These are phyloP conservation scores for Colostygia pectinataria DNA, from an alignment of 2,888 invertebrate species.

Conservation along the genomic window DNA sequence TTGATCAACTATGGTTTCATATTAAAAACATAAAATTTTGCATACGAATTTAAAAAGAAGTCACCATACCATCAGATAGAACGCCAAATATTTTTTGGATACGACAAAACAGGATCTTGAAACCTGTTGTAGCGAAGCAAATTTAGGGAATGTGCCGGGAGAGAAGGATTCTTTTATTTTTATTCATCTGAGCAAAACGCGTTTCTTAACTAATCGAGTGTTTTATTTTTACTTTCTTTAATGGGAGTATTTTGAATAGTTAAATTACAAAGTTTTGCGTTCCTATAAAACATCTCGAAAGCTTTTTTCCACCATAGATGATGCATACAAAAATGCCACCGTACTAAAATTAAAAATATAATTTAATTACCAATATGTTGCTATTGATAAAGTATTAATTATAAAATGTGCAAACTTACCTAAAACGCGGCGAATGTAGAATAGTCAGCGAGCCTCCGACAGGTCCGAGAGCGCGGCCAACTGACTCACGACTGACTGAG, in stretches of 20 bases:
- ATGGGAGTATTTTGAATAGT: too few species aligned
- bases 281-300: too few species aligned
- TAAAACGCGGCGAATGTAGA: not conserved
- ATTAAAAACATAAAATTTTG: too few species aligned
- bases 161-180: not conserved
- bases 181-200: not conserved
- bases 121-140: slow-evolving; percentile 13
- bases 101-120: slow-evolving; percentile 1
- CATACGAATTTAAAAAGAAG: not conserved
- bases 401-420: slow-evolving; percentile 1
- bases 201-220: too few species aligned
- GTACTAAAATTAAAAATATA: too few species aligned
- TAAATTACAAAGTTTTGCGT: too few species aligned
- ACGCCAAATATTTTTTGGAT: too few species aligned
- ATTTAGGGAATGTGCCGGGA: slow-evolving; percentile 1
- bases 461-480: slow-evolving; percentile 46
- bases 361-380: too few species aligned
- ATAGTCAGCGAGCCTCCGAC: slow-evolving; percentile 30
- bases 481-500: slow-evolving; percentile 33
- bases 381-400: not conserved
- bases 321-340: too few species aligned
- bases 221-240: too few species aligned
- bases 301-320: too few species aligned
- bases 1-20: too few species aligned
- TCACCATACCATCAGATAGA: not conserved